phyloP scores from a whole-genome alignment of 1,140 invertebrate genomes.

The Maconellicoccus hirsutus region DNA sequence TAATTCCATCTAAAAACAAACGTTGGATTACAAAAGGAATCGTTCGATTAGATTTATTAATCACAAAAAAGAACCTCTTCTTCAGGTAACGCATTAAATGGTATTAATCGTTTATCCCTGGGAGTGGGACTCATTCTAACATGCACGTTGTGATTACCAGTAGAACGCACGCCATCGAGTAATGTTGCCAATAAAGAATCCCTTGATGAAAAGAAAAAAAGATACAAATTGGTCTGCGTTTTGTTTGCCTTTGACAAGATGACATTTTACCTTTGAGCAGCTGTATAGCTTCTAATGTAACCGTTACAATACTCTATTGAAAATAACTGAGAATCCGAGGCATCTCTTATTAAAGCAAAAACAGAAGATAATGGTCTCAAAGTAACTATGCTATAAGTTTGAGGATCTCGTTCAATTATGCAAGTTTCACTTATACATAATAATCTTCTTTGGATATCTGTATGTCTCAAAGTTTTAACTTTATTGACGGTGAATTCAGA shows the following conservation, averaged over 20 bases:
- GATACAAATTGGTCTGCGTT: no score
- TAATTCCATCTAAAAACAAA: slow-evolving; percentile 53
- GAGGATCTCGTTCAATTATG: slow-evolving; percentile 89
- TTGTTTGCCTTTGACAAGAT: no score
- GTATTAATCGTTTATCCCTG: slow-evolving; percentile 75
- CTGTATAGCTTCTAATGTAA: slow-evolving; percentile 71
- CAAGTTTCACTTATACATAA: slow-evolving; percentile 94
- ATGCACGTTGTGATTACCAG: slow-evolving; percentile 95
- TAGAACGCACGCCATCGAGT: slow-evolving; percentile 88
- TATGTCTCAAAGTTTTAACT: slow-evolving; percentile 57
- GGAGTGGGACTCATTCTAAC: slow-evolving; percentile 75
- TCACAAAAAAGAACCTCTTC: slow-evolving; percentile 54
- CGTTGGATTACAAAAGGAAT: background rate
- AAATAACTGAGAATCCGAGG: slow-evolving; percentile 86
- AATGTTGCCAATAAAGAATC: slow-evolving; percentile 91
- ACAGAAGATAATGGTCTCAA: slow-evolving; percentile 78
- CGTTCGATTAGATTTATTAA: no score
- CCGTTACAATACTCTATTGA: slow-evolving; percentile 90
- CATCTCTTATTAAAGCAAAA: slow-evolving; percentile 80
- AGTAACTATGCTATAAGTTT: slow-evolving; percentile 85
- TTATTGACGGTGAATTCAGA: slow-evolving; percentile 89
- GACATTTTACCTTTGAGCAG: slow-evolving; percentile 69
- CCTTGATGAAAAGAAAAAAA: slow-evolving; percentile 38
- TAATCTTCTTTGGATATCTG: slow-evolving; percentile 66
- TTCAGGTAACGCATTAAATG: slow-evolving; percentile 74